Conservation (phyloP, 2,888 invertebrate species). For the Smittia aterrima region DNA sequence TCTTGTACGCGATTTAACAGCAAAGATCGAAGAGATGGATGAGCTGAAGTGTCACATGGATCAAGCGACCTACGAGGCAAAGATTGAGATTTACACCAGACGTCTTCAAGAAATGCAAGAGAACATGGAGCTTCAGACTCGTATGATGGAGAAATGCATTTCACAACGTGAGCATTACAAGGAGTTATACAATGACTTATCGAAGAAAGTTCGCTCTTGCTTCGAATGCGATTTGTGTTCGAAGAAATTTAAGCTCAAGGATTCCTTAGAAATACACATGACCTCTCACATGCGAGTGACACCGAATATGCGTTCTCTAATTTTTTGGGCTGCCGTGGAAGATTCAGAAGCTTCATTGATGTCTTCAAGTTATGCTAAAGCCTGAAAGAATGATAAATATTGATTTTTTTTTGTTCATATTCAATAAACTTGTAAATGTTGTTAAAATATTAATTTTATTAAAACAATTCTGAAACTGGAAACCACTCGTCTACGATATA, state of each 20-base stretch:
- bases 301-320: too few species aligned
- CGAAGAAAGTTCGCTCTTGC: slow-evolving; percentile 55
- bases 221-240: too few species aligned
- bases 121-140: slow-evolving; percentile 74
- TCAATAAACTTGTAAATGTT: too few species aligned
- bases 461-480: too few species aligned
- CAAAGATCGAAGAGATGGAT: slow-evolving; percentile 79
- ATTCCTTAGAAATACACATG: too few species aligned
- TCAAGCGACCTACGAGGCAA: slow-evolving; percentile 65
- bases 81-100: slow-evolving; percentile 64
- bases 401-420: too few species aligned
- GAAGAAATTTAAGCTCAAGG: too few species aligned
- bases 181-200: slow-evolving; percentile 68
- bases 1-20: slow-evolving; percentile 79
- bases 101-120: slow-evolving; percentile 74
- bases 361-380: not conserved
- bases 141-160: slow-evolving; percentile 76
- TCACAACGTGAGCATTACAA: slow-evolving; percentile 88
- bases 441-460: too few species aligned
- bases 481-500: too few species aligned
- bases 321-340: too few species aligned
- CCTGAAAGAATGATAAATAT: not conserved
- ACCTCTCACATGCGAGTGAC: too few species aligned
- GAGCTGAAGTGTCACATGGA: slow-evolving; percentile 64
- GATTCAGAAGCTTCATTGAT: too few species aligned